These are phyloP conservation scores for Muscicapa adusta DNA, from an alignment of 2,113 vertebrate species.

Conservation along the genomic window DNA sequence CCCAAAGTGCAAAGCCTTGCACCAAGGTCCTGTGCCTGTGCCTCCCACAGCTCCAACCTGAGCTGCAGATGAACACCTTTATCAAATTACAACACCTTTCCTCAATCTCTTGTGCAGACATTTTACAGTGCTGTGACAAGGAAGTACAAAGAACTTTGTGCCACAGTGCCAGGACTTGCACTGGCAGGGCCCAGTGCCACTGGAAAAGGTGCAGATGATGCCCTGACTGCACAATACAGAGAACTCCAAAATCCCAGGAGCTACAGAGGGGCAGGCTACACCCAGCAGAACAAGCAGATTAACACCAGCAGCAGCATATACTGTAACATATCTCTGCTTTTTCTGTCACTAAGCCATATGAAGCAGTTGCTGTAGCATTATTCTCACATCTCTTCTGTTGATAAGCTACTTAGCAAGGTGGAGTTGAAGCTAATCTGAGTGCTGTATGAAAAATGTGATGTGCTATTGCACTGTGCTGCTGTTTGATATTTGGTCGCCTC, in stretches of 20 bases:
- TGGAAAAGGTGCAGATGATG: background rate
- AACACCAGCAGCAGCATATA: background rate
- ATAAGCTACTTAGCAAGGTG: slow-evolving; percentile 46
- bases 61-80: background rate
- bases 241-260: background rate
- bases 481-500: background rate
- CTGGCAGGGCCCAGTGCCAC: background rate
- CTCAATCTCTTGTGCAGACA: background rate
- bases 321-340: background rate
- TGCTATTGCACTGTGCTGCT: background rate
- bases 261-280: background rate
- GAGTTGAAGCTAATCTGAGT: slow-evolving; percentile 1
- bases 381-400: background rate
- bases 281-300: background rate
- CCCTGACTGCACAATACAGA: background rate
- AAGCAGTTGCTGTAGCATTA: slow-evolving; percentile 1
- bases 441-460: background rate
- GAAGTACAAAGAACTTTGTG: background rate
- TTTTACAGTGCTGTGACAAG: background rate
- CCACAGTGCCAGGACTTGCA: background rate
- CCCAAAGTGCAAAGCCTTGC: background rate
- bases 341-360: slow-evolving; percentile 4
- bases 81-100: background rate
- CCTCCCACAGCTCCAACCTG: background rate
- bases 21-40: background rate